Conservation (phyloP, 2,888 invertebrate genomes). For the Cheilosia scutellata region DNA sequence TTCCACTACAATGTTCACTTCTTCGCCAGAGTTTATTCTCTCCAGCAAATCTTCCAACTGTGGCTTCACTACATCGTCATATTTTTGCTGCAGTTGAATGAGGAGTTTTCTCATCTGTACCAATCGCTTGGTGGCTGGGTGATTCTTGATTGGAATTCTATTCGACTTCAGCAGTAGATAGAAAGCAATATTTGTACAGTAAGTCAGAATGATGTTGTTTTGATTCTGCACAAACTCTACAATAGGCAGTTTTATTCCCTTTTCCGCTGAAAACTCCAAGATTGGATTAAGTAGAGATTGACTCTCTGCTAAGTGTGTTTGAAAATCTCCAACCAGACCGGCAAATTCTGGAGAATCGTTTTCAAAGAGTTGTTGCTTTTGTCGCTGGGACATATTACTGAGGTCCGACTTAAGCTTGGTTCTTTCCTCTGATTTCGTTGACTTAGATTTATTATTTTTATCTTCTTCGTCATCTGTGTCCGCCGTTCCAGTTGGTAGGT, state of each 20-base stretch:
- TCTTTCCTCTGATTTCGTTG: slow-evolving; percentile 23
- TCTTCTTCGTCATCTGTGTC: slow-evolving; percentile 82
- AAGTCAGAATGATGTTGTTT: slow-evolving; percentile 90
- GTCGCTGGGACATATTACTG: slow-evolving; percentile 89
- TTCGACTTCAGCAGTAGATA: slow-evolving; percentile 93
- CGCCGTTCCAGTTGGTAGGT: slow-evolving; percentile 78
- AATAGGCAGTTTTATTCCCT: slow-evolving; percentile 87
- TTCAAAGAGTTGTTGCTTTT: slow-evolving; percentile 90
- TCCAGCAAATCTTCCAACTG: slow-evolving; percentile 88
- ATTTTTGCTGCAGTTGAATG: slow-evolving; percentile 89
- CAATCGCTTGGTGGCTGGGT: slow-evolving; percentile 95
- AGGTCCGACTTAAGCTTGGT: slow-evolving; percentile 90
- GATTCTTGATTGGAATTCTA: slow-evolving; percentile 89
- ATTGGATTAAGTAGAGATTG: slow-evolving; percentile 89
- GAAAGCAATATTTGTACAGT: slow-evolving; percentile 93
- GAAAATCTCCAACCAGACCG: slow-evolving; percentile 91
- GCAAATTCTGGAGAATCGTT: slow-evolving; percentile 95
- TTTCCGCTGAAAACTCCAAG: slow-evolving; percentile 86
- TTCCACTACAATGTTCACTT: slow-evolving; percentile 83
- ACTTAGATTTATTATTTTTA: slow-evolving; percentile 1
- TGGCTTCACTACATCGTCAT: slow-evolving; percentile 88
- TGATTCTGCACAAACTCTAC: slow-evolving; percentile 90
- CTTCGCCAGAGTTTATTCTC: slow-evolving; percentile 85
- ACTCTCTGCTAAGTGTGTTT: slow-evolving; percentile 88
- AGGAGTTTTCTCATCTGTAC: slow-evolving; percentile 92